Evolutionary conservation across 2,888 invertebrate species (phyloP).

Genomic region (Anorthoa munda): DNA sequence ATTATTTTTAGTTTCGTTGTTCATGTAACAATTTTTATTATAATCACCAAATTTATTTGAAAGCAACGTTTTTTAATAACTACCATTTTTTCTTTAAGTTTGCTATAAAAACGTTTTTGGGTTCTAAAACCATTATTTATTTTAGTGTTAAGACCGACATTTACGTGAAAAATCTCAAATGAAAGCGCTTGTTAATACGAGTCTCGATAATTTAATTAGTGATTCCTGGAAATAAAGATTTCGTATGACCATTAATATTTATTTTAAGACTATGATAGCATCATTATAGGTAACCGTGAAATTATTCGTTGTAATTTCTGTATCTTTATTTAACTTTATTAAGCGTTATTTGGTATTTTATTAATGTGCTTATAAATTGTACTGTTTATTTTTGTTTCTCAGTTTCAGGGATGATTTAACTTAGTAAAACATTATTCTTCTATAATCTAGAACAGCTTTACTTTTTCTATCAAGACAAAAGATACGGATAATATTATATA

Average conservation of each 20-base stretch:
- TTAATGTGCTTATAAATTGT: no score
- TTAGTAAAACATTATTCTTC: no score
- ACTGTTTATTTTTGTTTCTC: no score
- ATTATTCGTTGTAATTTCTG: background rate
- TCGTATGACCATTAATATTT: background rate
- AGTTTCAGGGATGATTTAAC: no score
- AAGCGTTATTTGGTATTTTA: background rate
- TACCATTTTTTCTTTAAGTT: no score
- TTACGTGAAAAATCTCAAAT: background rate
- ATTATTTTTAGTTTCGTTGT: no score
- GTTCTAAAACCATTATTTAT: no score
- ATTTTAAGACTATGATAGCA: background rate
- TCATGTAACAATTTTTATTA: no score
- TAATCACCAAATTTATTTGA: no score
- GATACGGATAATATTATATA: background rate
- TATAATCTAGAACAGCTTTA: background rate
- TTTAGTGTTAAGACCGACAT: background rate
- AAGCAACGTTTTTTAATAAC: no score
- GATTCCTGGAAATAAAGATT: background rate
- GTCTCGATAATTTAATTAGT: background rate
- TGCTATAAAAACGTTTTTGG: no score
- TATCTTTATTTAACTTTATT: background rate
- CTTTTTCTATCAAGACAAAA: background rate
- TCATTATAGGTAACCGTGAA: background rate
- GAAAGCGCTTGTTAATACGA: background rate